Evolutionary conservation across 2,797 vertebrate species (phyloP).

Genomic region (Phalanger gymnotis): DNA sequence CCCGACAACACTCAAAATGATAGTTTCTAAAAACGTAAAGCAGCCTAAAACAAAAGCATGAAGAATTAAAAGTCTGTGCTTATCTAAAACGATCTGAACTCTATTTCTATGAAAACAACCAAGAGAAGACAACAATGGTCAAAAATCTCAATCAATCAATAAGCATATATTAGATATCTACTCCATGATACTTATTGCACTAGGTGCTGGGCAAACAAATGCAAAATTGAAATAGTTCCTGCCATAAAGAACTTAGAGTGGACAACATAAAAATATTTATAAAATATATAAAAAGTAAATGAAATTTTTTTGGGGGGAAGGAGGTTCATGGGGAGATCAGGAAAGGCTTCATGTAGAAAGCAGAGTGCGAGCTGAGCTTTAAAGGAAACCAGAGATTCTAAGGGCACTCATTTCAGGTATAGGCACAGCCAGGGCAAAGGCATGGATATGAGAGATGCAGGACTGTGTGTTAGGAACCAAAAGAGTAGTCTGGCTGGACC

Average conservation of each 20-base stretch:
- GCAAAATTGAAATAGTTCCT: not conserved
- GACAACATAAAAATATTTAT: not conserved
- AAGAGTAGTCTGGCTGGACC: too few species aligned
- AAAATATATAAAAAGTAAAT: too few species aligned
- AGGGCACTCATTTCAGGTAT: not conserved
- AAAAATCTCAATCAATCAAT: slow-evolving; percentile 11
- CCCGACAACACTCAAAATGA: not conserved
- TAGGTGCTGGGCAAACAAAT: not conserved
- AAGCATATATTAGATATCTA: not conserved
- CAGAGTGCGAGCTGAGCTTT: not conserved
- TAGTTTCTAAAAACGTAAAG: not conserved
- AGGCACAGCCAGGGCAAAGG: not conserved
- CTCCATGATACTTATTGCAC: not conserved
- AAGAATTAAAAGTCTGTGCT: not conserved
- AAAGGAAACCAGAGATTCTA: not conserved
- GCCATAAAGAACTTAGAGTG: not conserved
- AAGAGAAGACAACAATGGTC: not conserved
- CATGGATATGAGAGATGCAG: not conserved
- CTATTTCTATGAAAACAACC: slow-evolving; percentile 16
- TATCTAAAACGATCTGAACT: slow-evolving; percentile 22
- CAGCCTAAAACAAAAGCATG: not conserved
- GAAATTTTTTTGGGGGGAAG: too few species aligned
- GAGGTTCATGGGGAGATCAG: too few species aligned
- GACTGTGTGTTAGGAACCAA: not conserved
- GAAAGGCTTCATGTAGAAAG: not conserved